Percentiles rank a stretch among this genome's conserved stretches.
phyloP scores from a whole-genome alignment of 2,888 invertebrate species.

The Microplitis deprimator region DNA sequence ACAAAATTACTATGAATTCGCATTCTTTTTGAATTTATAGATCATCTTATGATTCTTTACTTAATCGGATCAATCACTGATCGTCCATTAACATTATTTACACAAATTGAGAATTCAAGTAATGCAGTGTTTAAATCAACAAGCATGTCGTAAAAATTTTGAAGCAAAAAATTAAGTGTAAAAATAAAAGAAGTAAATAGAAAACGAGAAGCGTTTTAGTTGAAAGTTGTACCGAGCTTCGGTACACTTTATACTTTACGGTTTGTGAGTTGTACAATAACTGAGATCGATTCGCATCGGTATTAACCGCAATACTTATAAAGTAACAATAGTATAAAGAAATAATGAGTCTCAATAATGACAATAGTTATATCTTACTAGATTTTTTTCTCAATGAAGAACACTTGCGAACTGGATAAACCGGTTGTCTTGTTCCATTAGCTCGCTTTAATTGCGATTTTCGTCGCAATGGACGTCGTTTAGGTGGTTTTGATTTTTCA shows the following conservation, averaged over 20 bases:
- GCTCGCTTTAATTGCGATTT: slow-evolving; percentile 64
- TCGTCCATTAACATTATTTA: background rate
- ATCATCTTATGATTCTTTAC: background rate
- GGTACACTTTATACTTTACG: slow-evolving; percentile 30
- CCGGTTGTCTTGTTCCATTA: slow-evolving; percentile 63
- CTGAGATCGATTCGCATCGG: slow-evolving; percentile 33
- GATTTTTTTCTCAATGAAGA: slow-evolving; percentile 68
- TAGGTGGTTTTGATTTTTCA: slow-evolving; percentile 48
- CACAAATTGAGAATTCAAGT: background rate
- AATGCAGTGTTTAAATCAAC: background rate
- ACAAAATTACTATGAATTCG: no score
- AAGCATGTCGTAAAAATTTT: background rate
- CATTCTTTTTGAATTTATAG: no score
- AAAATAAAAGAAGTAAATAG: slow-evolving; percentile 17
- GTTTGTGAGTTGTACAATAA: slow-evolving; percentile 31
- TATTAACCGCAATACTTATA: slow-evolving; percentile 15
- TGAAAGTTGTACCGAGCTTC: slow-evolving; percentile 25
- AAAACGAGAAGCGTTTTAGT: slow-evolving; percentile 23
- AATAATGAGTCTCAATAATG: background rate
- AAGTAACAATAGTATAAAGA: background rate
- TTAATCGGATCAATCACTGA: background rate
- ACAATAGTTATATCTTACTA: slow-evolving; percentile 59
- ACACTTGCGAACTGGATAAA: slow-evolving; percentile 67
- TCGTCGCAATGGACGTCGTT: slow-evolving; percentile 63
- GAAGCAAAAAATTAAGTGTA: background rate